A percentile compares a stretch with the other conserved stretches of the same genome.
Evolutionary conservation across 2,888 invertebrate genomes (phyloP).

Genomic region (Cephus pulcher): DNA sequence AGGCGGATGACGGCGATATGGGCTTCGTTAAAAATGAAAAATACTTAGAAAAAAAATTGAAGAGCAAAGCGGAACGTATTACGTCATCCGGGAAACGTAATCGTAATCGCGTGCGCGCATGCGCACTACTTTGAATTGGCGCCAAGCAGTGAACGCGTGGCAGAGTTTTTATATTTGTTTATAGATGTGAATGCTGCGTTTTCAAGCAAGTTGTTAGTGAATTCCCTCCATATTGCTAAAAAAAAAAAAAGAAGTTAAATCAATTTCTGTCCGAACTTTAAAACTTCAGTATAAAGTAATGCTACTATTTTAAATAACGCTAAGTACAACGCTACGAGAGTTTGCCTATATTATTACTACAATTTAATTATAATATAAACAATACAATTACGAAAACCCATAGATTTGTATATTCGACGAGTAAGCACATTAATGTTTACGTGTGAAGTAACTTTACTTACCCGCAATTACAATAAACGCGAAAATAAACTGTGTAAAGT

Average conservation of each 20-base stretch:
- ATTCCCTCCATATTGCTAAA: slow-evolving; percentile 61
- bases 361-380: slow-evolving; percentile 24
- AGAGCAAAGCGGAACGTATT: not conserved
- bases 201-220: slow-evolving; percentile 61
- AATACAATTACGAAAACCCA: slow-evolving; percentile 20
- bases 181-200: slow-evolving; percentile 56
- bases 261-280: slow-evolving; percentile 62
- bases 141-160: slow-evolving; percentile 27
- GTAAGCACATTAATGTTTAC: slow-evolving; percentile 54
- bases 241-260: slow-evolving; percentile 46
- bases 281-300: slow-evolving; percentile 56
- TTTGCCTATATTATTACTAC: slow-evolving; percentile 49
- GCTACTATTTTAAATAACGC: slow-evolving; percentile 64
- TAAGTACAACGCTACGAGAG: slow-evolving; percentile 61
- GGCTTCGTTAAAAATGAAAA: not conserved
- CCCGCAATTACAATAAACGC: slow-evolving; percentile 37
- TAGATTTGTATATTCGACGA: slow-evolving; percentile 62
- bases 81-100: not conserved
- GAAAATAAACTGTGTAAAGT: slow-evolving; percentile 44
- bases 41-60: not conserved
- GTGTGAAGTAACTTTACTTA: slow-evolving; percentile 52
- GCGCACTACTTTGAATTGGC: slow-evolving; percentile 21
- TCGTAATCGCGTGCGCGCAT: not conserved
- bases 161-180: slow-evolving; percentile 61
- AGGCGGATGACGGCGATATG: not conserved